Evolutionary conservation across 2,797 vertebrate species (phyloP).

Genomic region (Esox lucius): DNA sequence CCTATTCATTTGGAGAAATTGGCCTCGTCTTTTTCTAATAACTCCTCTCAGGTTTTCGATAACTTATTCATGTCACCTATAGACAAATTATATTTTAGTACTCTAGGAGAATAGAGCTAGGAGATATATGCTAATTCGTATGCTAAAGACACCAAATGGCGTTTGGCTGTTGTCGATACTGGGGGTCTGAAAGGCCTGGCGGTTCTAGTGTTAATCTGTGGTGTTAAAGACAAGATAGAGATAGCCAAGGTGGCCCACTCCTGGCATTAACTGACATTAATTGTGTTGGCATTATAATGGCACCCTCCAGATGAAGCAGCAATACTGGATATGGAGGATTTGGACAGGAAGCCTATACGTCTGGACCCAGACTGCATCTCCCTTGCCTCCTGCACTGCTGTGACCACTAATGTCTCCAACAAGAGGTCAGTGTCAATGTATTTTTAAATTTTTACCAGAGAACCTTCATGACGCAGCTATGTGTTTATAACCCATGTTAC

Average conservation of each 20-base stretch:
- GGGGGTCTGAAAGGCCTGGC: too few relatives aligned
- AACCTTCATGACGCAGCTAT: background rate
- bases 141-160: too few relatives aligned
- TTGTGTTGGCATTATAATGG: background rate
- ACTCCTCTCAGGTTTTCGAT: too few relatives aligned
- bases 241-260: background rate
- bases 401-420: slow-evolving; percentile 96
- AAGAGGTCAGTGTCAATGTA: slow-evolving; percentile 79
- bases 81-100: too few relatives aligned
- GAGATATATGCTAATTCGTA: too few relatives aligned
- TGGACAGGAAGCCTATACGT: slow-evolving; percentile 82
- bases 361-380: slow-evolving; percentile 90
- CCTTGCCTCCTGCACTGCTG: slow-evolving; percentile 91
- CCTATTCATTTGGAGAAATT: too few relatives aligned
- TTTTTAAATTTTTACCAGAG: background rate
- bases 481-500: background rate
- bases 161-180: too few relatives aligned
- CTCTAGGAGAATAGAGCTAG: too few relatives aligned
- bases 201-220: background rate
- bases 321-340: slow-evolving; percentile 87
- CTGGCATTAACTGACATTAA: background rate
- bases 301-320: slow-evolving; percentile 84
- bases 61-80: too few relatives aligned
- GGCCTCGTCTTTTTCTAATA: too few relatives aligned
- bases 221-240: background rate